Conservation (phyloP, 2,797 vertebrate species). For the Sylvilagus floridanus region DNA sequence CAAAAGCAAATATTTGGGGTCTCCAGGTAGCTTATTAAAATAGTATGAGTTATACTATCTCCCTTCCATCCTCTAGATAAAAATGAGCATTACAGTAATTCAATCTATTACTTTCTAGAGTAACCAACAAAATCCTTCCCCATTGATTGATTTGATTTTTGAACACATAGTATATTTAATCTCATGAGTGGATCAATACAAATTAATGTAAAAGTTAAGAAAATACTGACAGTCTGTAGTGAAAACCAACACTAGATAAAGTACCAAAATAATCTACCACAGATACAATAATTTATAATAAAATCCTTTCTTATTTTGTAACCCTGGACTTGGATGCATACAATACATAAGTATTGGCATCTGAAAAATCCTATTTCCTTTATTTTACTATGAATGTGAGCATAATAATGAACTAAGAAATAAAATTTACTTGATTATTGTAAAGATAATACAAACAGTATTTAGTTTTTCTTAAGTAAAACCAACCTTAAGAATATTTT, state of each 20-base stretch:
- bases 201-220: not conserved
- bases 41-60: constrained; percentile 27
- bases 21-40: constrained; percentile 61
- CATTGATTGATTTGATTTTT: constrained; percentile 13
- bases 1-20: constrained; percentile 19
- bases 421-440: not conserved
- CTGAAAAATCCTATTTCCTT: not conserved
- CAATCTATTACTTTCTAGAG: constrained; percentile 19
- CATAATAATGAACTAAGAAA: not conserved
- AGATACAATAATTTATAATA: not conserved
- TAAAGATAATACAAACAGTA: not conserved
- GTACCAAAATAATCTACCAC: not conserved
- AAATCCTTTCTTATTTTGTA: not conserved
- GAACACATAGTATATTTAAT: not conserved
- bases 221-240: not conserved
- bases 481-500: not conserved
- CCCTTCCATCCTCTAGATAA: constrained; percentile 24
- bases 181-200: not conserved
- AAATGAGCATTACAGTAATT: constrained; percentile 30
- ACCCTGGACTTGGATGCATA: not conserved
- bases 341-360: not conserved
- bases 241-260: not conserved
- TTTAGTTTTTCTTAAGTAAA: not conserved
- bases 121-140: not conserved
- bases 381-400: not conserved